phyloP scores from a whole-genome alignment of 2,797 vertebrate species.

The Lemur catta region DNA sequence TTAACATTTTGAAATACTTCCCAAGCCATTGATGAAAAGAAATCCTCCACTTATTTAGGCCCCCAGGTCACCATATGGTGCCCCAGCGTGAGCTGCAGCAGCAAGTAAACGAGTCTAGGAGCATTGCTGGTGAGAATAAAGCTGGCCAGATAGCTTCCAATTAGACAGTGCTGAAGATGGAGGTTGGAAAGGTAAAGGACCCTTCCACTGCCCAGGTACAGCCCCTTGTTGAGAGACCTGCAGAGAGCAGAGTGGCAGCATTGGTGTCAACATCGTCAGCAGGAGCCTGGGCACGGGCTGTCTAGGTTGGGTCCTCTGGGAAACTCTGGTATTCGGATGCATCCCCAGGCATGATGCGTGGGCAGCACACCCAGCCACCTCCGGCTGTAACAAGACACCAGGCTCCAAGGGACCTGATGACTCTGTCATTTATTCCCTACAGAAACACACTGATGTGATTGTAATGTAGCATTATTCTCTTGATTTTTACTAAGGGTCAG shows the following conservation, averaged over 20 bases:
- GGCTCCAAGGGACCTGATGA: not conserved
- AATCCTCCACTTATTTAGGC: not conserved
- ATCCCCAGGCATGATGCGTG: not conserved
- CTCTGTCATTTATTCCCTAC: not conserved
- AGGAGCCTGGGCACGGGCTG: not conserved
- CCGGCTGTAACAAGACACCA: not conserved
- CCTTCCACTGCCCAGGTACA: not conserved
- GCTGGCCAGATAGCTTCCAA: not conserved
- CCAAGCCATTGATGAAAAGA: not conserved
- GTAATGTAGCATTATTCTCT: not conserved
- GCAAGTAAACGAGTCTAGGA: not conserved
- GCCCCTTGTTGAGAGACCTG: not conserved
- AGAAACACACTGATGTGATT: not conserved
- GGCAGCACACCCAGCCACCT: not conserved
- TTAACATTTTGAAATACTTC: not conserved
- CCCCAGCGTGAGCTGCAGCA: not conserved
- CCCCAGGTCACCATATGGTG: not conserved
- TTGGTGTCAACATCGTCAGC: not conserved
- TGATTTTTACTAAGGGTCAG: conserved; percentile 17
- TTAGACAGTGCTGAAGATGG: not conserved
- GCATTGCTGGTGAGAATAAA: not conserved
- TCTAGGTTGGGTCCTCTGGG: not conserved
- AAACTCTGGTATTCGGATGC: not conserved
- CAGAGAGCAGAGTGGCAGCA: not conserved
- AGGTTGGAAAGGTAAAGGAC: not conserved